Conservation (phyloP, 2,797 vertebrate species). For the Graptemys geographica region DNA sequence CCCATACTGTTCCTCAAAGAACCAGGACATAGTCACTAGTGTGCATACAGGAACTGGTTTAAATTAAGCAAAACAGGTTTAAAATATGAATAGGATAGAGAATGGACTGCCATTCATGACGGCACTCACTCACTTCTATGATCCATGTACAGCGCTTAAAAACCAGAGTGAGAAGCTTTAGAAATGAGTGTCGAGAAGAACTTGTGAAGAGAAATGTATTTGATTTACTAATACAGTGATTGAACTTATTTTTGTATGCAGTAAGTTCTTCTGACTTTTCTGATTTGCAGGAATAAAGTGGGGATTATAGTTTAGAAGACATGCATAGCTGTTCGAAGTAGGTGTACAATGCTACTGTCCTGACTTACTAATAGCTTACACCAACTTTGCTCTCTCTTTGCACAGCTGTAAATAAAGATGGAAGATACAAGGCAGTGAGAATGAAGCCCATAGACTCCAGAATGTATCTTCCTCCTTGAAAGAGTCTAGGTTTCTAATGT, state of each 20-base stretch:
- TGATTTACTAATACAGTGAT: slow-evolving; percentile 52
- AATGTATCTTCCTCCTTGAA: slow-evolving; percentile 10
- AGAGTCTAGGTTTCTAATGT: neutral
- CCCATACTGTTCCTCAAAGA: neutral
- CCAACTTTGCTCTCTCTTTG: slow-evolving; percentile 43
- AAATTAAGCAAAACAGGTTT: neutral
- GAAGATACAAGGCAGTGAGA: slow-evolving; percentile 57
- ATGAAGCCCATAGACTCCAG: slow-evolving; percentile 38
- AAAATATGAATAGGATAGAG: neutral
- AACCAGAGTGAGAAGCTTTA: slow-evolving; percentile 53
- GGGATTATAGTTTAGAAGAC: slow-evolving; percentile 67
- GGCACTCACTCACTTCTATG: neutral
- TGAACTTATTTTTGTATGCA: slow-evolving; percentile 45
- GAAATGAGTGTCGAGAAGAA: neutral
- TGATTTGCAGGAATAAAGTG: slow-evolving; percentile 57
- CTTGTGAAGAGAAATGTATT: slow-evolving; percentile 59
- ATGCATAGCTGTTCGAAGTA: slow-evolving; percentile 51
- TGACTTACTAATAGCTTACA: slow-evolving; percentile 50
- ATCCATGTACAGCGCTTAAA: slow-evolving; percentile 43
- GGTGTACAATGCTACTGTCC: slow-evolving; percentile 63
- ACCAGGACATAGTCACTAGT: neutral
- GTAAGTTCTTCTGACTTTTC: slow-evolving; percentile 52
- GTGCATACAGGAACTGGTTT: neutral
- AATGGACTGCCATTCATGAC: neutral
- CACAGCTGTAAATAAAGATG: slow-evolving; percentile 53